A percentile compares a stretch with the other conserved stretches of the same genome.
Conservation (phyloP, 2,888 invertebrate species). For the Neuroscelio doddi region DNA sequence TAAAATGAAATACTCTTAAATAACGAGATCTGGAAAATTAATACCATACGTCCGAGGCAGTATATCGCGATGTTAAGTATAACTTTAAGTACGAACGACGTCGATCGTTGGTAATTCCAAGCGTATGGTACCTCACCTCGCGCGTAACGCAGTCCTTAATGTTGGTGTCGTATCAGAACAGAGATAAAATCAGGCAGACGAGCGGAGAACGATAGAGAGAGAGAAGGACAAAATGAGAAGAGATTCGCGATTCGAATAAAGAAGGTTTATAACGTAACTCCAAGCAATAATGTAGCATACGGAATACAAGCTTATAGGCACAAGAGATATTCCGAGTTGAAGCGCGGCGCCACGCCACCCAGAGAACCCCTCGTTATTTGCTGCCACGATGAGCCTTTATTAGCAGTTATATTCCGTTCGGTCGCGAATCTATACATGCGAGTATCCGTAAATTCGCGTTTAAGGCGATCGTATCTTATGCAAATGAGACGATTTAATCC, state of each 20-base stretch:
- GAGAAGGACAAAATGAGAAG: background rate
- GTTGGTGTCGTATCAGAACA: conserved; percentile 37
- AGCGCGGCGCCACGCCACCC: conserved; percentile 68
- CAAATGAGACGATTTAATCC: conserved; percentile 71
- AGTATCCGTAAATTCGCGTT: conserved; percentile 70
- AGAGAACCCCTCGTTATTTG: conserved; percentile 69
- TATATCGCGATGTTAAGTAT: conserved; percentile 24
- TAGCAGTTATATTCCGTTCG: conserved; percentile 70
- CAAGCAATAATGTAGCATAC: conserved; percentile 63
- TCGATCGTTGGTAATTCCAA: conserved; percentile 23
- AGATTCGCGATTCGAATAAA: conserved; percentile 49
- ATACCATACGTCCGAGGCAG: conserved; percentile 9
- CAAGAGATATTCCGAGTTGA: conserved; percentile 60
- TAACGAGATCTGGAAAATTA: conserved; percentile 24
- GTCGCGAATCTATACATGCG: conserved; percentile 70
- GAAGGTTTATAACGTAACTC: conserved; percentile 64
- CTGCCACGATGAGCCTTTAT: conserved; percentile 70
- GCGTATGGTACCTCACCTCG: conserved; percentile 22
- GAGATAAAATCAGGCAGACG: conserved; percentile 36
- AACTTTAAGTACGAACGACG: conserved; percentile 29
- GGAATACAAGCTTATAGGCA: conserved; percentile 58
- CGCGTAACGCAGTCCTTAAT: conserved; percentile 37
- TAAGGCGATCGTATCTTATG: conserved; percentile 63
- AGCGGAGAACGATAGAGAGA: conserved; percentile 6
- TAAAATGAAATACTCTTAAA: conserved; percentile 25